Conservation (phyloP, 2,888 invertebrate species). For the Suillia variegata region DNA sequence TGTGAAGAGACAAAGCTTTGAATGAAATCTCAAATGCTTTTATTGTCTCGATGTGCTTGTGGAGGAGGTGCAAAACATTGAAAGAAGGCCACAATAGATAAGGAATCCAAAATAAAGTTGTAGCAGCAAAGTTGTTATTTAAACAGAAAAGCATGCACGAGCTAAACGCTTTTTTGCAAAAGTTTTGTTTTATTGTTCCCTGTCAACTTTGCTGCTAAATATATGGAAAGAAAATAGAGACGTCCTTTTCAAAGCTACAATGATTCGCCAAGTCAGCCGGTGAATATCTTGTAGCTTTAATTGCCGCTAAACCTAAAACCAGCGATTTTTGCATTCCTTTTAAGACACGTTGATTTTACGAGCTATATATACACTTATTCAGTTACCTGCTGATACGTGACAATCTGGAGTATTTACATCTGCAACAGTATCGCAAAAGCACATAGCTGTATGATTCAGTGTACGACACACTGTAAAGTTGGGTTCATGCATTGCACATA, state of each 20-base stretch:
- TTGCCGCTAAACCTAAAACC: slow-evolving; percentile 42
- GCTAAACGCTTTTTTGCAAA: not conserved
- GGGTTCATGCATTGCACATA: slow-evolving; percentile 58
- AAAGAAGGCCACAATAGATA: not conserved
- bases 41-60: slow-evolving; percentile 4
- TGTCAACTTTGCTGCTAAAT: not conserved
- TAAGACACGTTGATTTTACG: slow-evolving; percentile 33
- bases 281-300: slow-evolving; percentile 34
- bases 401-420: slow-evolving; percentile 64
- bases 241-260: slow-evolving; percentile 41
- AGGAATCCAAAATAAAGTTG: not conserved
- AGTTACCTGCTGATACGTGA: slow-evolving; percentile 69
- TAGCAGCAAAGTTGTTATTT: not conserved
- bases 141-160: slow-evolving; percentile 1
- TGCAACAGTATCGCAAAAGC: slow-evolving; percentile 63
- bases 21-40: not conserved
- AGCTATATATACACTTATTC: slow-evolving; percentile 42
- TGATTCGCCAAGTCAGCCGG: slow-evolving; percentile 41
- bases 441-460: slow-evolving; percentile 64
- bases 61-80: not conserved
- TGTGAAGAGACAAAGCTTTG: not conserved
- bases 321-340: slow-evolving; percentile 44
- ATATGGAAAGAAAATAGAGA: slow-evolving; percentile 14
- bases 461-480: slow-evolving; percentile 63
- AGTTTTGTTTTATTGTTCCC: not conserved